Conservation (phyloP, 2,113 vertebrate genomes). For the Dasyornis broadbenti region DNA sequence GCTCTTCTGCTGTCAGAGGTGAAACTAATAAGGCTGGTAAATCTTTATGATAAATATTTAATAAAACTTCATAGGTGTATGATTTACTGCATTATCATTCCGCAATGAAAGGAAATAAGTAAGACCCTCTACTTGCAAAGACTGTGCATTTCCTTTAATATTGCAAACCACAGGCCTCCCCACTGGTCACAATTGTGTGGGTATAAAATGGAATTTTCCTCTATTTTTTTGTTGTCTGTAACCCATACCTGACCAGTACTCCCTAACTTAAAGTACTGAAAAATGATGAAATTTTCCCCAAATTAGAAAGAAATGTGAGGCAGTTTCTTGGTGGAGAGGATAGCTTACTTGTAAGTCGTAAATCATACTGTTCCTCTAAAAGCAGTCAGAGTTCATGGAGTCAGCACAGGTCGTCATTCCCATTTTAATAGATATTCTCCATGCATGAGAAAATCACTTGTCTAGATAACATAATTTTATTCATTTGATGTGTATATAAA, state of each 20-base stretch:
- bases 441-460: neutral
- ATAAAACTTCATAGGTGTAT: constrained; percentile 15
- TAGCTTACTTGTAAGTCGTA: neutral
- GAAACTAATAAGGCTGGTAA: constrained; percentile 43
- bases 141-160: neutral
- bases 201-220: neutral
- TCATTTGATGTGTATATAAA: neutral
- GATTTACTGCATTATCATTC: constrained; percentile 36
- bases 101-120: constrained; percentile 16
- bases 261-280: neutral
- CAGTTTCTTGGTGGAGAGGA: neutral
- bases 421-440: neutral
- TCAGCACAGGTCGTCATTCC: neutral
- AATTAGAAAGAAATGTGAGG: neutral
- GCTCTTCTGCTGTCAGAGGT: neutral
- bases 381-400: neutral
- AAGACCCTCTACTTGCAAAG: neutral
- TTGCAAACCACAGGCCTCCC: neutral
- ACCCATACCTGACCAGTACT: neutral
- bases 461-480: neutral
- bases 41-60: constrained; percentile 56
- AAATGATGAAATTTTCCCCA: neutral
- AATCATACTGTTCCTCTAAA: neutral
- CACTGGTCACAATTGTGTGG: neutral
- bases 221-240: neutral